Base-by-base conservation (phyloP, 2,888 invertebrate genomes). In the Hedya salicella region DNA sequence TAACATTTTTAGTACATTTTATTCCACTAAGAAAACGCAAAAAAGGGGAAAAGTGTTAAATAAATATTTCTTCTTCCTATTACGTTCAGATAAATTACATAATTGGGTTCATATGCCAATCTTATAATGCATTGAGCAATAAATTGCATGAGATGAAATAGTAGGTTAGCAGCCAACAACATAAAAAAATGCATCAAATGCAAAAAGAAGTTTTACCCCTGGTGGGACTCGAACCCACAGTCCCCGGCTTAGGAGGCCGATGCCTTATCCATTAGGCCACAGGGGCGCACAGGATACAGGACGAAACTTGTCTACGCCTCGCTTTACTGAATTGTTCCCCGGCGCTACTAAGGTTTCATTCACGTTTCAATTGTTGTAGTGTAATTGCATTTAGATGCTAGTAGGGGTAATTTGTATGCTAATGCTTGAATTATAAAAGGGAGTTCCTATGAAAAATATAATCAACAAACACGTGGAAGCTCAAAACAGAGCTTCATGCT, bases 221-320 rank as follows among this genome's bases (percentile, higher is more conserved):
- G 94, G 94, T 94, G 94, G 94, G 94, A 94, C 94, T 94, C 94
- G 94, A 94, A 94, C 94, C 94, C 94, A 94, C 94, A 95, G 94
- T 94, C 94, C 94, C 94, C 94, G 94, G 94, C 94, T 95, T 94
- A 95, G 95, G 95, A 94, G 94, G 94, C 95, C 95, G 94, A 94
- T 94, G 94, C 95, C 95, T 95, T 94, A 94, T 95, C 95, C 94
- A 94, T 95, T 95, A 94, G 95, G 95, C 94, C 95, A 95, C 95
- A 94, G 94, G 94, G 94, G 94, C 94, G 66, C 30, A 2, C 66
- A 21, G 42, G 42, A 42, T 2, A 21, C 19, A 17, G 54, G 42
- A 49, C 54, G 61, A 61, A 66, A 54, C 54, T 49, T 48, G 48
- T 42, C 53, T 66, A 66, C 60, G 19, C 64, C 57, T 42, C 17